These are phyloP conservation scores for Pithys albifrons DNA, from an alignment of 2,113 vertebrate species.

Conservation along the genomic window DNA sequence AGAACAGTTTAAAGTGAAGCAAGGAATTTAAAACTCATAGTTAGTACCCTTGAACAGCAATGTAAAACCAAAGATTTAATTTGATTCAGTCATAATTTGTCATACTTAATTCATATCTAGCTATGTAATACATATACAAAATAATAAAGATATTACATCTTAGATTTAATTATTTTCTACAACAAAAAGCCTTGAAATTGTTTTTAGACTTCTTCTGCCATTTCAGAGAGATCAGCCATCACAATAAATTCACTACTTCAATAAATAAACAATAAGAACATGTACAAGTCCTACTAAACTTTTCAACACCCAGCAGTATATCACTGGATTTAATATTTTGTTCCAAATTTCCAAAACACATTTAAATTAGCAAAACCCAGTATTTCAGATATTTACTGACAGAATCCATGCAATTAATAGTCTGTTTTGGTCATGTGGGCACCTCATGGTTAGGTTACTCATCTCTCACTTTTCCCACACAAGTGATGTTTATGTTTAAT, in stretches of 20 bases:
- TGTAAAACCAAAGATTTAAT: neutral
- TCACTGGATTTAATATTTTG: neutral
- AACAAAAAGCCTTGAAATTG: neutral
- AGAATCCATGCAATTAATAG: slow-evolving; percentile 27
- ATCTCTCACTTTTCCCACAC: slow-evolving; percentile 54
- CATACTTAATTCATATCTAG: neutral
- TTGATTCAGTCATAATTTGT: neutral
- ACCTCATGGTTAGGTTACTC: slow-evolving; percentile 29
- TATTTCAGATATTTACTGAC: neutral
- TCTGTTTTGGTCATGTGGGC: neutral
- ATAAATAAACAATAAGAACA: neutral
- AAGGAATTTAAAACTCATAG: neutral
- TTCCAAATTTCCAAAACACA: neutral
- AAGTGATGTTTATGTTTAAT: neutral
- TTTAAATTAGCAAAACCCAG: neutral
- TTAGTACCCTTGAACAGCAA: neutral
- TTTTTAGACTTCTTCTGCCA: neutral
- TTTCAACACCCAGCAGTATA: neutral
- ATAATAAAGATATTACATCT: neutral
- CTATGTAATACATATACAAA: neutral
- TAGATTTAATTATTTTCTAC: neutral
- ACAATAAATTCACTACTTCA: neutral
- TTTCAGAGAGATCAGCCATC: neutral
- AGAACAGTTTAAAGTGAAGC: neutral
- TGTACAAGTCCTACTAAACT: neutral